phyloP scores from a whole-genome alignment of 2,113 vertebrate genomes.

The Lasiurus cinereus region DNA sequence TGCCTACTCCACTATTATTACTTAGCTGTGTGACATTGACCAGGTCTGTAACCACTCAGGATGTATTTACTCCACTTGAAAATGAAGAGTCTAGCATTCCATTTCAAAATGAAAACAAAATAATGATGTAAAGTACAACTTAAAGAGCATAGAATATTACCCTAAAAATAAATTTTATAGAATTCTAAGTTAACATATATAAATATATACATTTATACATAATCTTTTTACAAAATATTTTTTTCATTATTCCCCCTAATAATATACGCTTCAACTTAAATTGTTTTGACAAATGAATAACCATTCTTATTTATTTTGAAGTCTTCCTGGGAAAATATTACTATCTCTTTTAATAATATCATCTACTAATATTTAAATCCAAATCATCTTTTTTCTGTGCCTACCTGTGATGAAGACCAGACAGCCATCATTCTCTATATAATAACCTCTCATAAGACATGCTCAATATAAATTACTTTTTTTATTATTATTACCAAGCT shows the following conservation, averaged over 20 bases:
- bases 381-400: neutral
- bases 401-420: slow-evolving; percentile 51
- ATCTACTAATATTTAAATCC: slow-evolving; percentile 56
- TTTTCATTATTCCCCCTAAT: slow-evolving; percentile 3
- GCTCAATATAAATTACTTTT: slow-evolving; percentile 69
- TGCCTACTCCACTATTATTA: neutral
- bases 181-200: neutral
- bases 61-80: neutral
- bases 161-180: neutral
- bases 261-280: neutral
- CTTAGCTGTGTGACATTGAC: neutral
- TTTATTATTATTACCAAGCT: slow-evolving; percentile 67
- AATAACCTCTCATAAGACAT: slow-evolving; percentile 68
- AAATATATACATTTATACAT: neutral
- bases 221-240: neutral
- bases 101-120: slow-evolving; percentile 45
- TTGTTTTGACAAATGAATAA: slow-evolving; percentile 18
- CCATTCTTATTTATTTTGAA: neutral
- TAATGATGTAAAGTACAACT: neutral
- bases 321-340: slow-evolving; percentile 40
- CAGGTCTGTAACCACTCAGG: neutral
- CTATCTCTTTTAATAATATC: slow-evolving; percentile 28
- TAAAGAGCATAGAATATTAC: neutral
- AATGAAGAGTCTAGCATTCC: neutral
- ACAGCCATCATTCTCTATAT: slow-evolving; percentile 33